Base-by-base conservation (phyloP, 2,888 invertebrate species). In the Tridacna crocea region DNA sequence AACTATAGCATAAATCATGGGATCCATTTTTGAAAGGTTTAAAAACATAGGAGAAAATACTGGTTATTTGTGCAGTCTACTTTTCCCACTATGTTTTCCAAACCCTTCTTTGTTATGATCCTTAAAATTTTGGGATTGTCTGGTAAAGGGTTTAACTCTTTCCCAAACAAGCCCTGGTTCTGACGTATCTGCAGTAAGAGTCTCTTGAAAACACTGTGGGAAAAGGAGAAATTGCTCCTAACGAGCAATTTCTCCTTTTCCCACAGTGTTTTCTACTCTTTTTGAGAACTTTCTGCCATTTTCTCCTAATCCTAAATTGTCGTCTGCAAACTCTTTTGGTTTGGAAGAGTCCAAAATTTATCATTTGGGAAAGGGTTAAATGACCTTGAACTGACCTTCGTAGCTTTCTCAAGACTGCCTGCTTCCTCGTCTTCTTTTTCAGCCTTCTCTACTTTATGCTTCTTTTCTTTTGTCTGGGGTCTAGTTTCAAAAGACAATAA, bases 371-470 rank as follows among this genome's bases (percentile, higher is more conserved):
- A 51, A 51, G 51, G 55, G 55, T 55, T 55, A 66, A 66, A 36
- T 15, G 15, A 4, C 17, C 15, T 66, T 27, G 2, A 65, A 66
- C 36, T 13, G 58, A 88, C 91, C 84, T 91, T 92, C n/a, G 87
- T 76, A 11, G 86, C 76, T 58, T 90, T 86, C 13, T 89, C 85
- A 24, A 88, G 83, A 47, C 27, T 51, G 27, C 72, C 78, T 48
- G 87, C 72, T 17, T 79, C 78, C 55, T 89, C 87, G 17, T 86
- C 90, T 61, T 91, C 91, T 60, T 90, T 88, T 19, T 84, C 80
- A 17, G 87, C 70, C 79, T 92, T 92, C 76, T 92, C 92, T 19
- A 84, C 83, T 72, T 88, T 88, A 26, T 76, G 81, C 76, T 90
- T 89, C 80, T 88, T 90, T 19, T 92, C 91, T 73, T 89, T 91